Evolutionary conservation across 1,140 invertebrate genomes (phyloP).

Genomic region (Magallana angulata): DNA sequence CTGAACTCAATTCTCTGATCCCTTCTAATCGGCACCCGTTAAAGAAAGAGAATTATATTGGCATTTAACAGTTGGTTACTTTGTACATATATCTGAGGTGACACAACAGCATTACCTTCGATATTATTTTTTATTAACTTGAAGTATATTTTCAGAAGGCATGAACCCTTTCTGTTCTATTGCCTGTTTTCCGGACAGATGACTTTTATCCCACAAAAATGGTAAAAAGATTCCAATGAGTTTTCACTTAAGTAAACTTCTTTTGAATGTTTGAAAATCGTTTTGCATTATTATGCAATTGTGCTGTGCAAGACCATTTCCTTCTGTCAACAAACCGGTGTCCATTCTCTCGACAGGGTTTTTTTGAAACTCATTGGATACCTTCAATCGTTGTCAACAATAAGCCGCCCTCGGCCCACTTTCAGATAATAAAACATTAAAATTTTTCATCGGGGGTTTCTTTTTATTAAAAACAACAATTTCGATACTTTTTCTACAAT

Average conservation of each 20-base stretch:
- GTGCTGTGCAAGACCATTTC: no score
- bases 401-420: no score
- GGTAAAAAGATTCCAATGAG: neutral
- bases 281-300: neutral
- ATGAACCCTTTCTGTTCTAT: neutral
- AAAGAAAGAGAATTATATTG: neutral
- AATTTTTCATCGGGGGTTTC: no score
- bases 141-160: neutral
- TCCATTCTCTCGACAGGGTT: no score
- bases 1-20: neutral
- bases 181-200: neutral
- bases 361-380: no score
- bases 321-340: no score
- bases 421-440: no score
- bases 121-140: conserved; percentile 12
- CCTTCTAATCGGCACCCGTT: neutral
- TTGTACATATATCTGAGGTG: neutral
- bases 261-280: neutral
- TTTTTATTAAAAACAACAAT: no score
- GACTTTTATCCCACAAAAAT: conserved; percentile 6
- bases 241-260: neutral
- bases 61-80: conserved; percentile 28
- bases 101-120: neutral
- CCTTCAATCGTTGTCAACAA: no score
- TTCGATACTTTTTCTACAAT: no score